Base-by-base conservation (phyloP, 2,888 invertebrate species). In the Alsophila aescularia region DNA sequence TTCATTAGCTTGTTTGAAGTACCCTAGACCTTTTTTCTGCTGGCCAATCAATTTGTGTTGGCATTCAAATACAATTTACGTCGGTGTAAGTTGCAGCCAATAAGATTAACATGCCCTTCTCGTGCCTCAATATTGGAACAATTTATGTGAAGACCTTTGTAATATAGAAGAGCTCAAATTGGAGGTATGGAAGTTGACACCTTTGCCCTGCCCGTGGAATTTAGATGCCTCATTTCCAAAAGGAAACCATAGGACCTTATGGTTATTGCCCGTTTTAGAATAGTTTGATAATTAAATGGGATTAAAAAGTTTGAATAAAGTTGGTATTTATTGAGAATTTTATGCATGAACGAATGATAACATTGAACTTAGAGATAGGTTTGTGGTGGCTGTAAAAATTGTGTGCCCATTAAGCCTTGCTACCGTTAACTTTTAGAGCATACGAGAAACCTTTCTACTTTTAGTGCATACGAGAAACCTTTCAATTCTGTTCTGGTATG, bases 121-220 rank as follows among this genome's bases (percentile, higher is more conserved):
- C 85, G 86, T 87, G 78, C 76, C 71, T 66, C 84, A 87, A 89
- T 89, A 89, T 89, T 86, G 88, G 87, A 86, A 88, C 89, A 90
- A 90, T 90, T 90, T 90, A 87, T 88, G 87, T 81, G 84, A 79
- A 85, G 83, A 84, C 85, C 89, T 86, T 85, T 85, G 87, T 89
- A 89, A 90, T 89, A 87, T 85, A 84, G 87, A 86, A 79, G 81
- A 81, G 82, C 81, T 84, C 85, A 86, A 87, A 87, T 86, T 87
- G 85, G 77, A 87, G 86, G 86, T 83, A 82, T 78, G 80, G 75
- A 80, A 84, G 80, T 83, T 84, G 86, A 85, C 87, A 85, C 85
- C 84, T 65, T 83, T 70, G 32, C 65, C 70, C 67, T 64, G 73
- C 63, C 58, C 56, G 51, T 59, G 59, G 82, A 85, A 85, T 85